Evolutionary conservation across 2,113 vertebrate genomes (phyloP), one percentile per base, ranked within the genome.

Genomic region (Solea senegalensis): DNA sequence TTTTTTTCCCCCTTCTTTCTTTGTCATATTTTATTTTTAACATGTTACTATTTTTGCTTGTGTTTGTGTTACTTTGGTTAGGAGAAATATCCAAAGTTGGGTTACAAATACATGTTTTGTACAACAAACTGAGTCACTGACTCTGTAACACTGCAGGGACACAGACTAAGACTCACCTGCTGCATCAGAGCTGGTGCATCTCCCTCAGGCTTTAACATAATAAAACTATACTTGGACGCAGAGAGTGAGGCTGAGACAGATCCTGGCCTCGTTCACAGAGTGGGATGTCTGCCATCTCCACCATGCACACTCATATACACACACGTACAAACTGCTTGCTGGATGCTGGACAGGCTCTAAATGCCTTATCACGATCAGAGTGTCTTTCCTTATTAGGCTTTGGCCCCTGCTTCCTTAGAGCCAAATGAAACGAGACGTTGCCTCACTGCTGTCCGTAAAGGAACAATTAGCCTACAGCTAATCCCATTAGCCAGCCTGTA

Each of bases 351-450:
- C 85, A 84, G 68, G 74, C 84, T 89, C 78, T 88, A 89, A 90
- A 87, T 82, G 88, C 85, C 91, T 91, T 90, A 90, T 93, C 90
- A 81, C 65, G 76, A 90, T 91, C 76, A 80, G 74, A 87, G 83
- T 86, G 87, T 92, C 90, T 92, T 93, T 86, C 91, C 91, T 92
- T 93, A 89, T 93, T 92, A 92, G 90, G 91, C 77, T 81, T 70
- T 80, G 82, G 79, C 78, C 87, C 81, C 74, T 63, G 85, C 82
- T 76, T 82, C 51, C 34, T 53, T 83, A 66, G 71, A 81, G 77
- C 82, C 83, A 82, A 89, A 86, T 89, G 84, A 85, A 92, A 87
- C 77, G 73, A 92, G 90, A 92, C 88, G 11, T 86, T 92, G 90
- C 88, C 79, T 91, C 92, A 89, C 84, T 81, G 83, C 81, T 75